Conservation (phyloP, 2,888 invertebrate species). For the Sesia apiformis region DNA sequence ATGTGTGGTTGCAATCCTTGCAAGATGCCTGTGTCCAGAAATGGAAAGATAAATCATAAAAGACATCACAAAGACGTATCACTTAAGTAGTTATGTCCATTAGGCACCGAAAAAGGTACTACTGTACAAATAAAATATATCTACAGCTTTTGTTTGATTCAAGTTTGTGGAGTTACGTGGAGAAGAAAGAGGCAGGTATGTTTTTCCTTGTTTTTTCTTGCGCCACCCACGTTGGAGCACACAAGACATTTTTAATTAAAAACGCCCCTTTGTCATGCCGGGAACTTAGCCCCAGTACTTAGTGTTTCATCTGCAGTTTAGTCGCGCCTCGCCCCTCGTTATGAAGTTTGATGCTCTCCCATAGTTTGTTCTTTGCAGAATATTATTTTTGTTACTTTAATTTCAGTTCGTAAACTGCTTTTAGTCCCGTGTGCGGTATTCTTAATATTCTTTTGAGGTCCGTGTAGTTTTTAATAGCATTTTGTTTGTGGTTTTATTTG, state of each 20-base stretch:
- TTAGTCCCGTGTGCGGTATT: constrained; percentile 17
- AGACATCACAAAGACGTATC: too few relatives aligned
- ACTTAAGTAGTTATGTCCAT: too few relatives aligned
- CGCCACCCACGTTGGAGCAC: neutral
- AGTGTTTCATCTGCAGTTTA: constrained; percentile 34
- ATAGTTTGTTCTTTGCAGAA: constrained; percentile 38
- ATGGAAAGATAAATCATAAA: too few relatives aligned
- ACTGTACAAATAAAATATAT: too few relatives aligned
- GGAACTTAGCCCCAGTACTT: constrained; percentile 2
- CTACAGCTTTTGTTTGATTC: too few relatives aligned
- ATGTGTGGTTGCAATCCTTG: too few relatives aligned
- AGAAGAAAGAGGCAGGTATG: too few relatives aligned
- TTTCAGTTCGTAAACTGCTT: constrained; percentile 32
- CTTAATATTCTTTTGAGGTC: neutral
- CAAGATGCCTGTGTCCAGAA: too few relatives aligned
- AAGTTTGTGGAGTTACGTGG: too few relatives aligned
- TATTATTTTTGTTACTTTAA: constrained; percentile 33
- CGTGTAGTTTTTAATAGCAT: neutral
- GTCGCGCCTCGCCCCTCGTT: constrained; percentile 34
- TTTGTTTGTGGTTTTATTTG: neutral
- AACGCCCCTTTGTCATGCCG: constrained; percentile 38
- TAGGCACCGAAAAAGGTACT: too few relatives aligned
- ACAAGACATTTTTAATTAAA: constrained; percentile 48
- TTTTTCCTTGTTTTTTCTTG: neutral
- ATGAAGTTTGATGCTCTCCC: constrained; percentile 46